Base-by-base conservation (phyloP, 2,888 invertebrate species). In the Merodon equestris region DNA sequence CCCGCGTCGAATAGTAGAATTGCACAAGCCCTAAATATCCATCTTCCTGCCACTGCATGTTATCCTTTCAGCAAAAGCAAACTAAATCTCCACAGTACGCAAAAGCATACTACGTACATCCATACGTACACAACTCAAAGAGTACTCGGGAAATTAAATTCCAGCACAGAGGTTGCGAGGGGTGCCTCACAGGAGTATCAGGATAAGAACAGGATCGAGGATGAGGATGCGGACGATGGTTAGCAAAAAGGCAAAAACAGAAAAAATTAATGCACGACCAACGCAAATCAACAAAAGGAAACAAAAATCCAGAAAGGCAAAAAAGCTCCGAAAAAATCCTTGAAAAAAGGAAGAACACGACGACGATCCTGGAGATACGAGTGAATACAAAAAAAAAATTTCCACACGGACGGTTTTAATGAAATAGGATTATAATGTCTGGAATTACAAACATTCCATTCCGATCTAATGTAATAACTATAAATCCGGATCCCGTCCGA, bases 351-450 rank as follows among this genome's bases (percentile, higher is more conserved):
- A 68, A 27, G 27, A 56, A 72, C 63, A 79, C 44, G 27, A 27
- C 7, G 27, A 27, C 7, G 10, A 56, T 34, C 34, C 47, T 50
- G 40, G 50, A 54, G 68, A 73, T 63, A 50, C 63, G 64, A 42
- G 63, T 27, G 7, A 50, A 72, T 63, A 73, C 44, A 27, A 53
- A 79, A 74, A n/a, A n/a, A 81, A 60, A 75, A 61, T 75, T 81
- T 75, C 81, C 81, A 81, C 81, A 75, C 81, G 81, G 66, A 71
- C 57, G 75, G 70, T 61, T 75, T 75, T 75, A 81, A 81, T 81
- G 81, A 81, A 81, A 81, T 45, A 61, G 75, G 81, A 81, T 81
- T 81, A 81, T 70, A 75, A 75, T 61, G 81, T 81, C 81, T 75
- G 81, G 75, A 70, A 74, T 75, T 81, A 75, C 81, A 81, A 81